Base-by-base conservation (phyloP, 1,140 invertebrate species). In the Thaumatotibia leucotreta region DNA sequence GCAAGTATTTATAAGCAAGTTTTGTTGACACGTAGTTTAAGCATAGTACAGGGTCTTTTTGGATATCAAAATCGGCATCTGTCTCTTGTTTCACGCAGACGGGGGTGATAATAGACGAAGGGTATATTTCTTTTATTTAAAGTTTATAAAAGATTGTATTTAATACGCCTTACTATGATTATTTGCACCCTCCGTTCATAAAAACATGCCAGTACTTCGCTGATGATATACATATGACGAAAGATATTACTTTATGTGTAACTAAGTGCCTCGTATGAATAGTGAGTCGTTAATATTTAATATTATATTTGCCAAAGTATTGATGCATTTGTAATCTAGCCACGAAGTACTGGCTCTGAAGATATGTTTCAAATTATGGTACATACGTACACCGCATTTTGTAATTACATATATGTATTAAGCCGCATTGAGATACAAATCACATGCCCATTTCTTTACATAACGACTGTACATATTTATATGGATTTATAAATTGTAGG, bases 31-130 rank as follows among this genome's bases (percentile, higher is more conserved):
- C 72, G 67, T 72, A 69, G 69, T 62, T 74, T 74, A 74, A 79
- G 76, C 72, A 76, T 78, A 76, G 66, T 72, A 70, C 87, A 88
- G 86, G 84, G 87, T 87, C 80, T 83, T 86, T 87, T 86, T 83
- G 78, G 74, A 83, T 74, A 72, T 68, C 75, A 79, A 83, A 80
- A 65, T 75, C 81, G 77, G 79, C 84, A 72, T 76, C 82, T 86
- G 83, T 64, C 67, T 69, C 73, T 77, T 83, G 79, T 84, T 68
- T 75, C 67, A 79, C 68, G 76, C 27, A 66, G 67, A 63, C 52
- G 66, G 72, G 68, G 74, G 72, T 75, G 71, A 68, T 39, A 14
- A 70, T 69, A 72, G 69, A 73, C 73, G 75, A 76, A 66, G 68
- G 39, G 61, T 75, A 87, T 80, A 86, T 83, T 73, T 73, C 78